Base-by-base conservation (phyloP, 2,113 vertebrate genomes). In the Oryzias melastigma region DNA sequence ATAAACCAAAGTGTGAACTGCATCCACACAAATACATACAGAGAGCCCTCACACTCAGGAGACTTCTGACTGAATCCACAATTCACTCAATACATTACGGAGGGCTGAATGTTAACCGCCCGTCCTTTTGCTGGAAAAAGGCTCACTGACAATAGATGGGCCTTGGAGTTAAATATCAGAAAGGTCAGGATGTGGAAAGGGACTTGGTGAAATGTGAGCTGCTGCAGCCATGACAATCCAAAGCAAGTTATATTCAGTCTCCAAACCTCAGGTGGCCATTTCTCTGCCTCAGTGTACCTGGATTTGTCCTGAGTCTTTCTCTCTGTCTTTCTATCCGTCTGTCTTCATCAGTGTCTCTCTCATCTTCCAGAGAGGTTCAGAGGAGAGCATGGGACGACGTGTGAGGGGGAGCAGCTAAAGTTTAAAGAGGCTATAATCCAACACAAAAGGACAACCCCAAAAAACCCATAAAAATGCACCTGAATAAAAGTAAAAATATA, bases 181-280 rank as follows among this genome's bases (percentile, higher is more conserved):
- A 91, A 90, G 87, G 89, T 91, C 89, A 90, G 56, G 79, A 74
- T 78, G 86, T 80, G 85, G 71, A 80, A 83, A 83, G 88, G 88
- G 88, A 90, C 84, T 88, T 85, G 78, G 85, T 88, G 79, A 88
- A 89, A 89, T 87, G 85, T 79, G 77, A 90, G 90, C 89, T 86
- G 85, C 86, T 88, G 84, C 85, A 75, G 77, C 78, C 81, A 73
- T 85, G 85, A 88, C 88, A 87, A 90, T 90, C 81, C 75, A 59
- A 76, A 81, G 69, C 77, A 57, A 35, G 80, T 77, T 87, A 80
- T 84, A 88, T 89, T 90, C 89, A 84, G 80, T 82, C 65, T 81
- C 57, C 67, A 85, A 87, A 85, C 81, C 88, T 87, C 88, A 78
- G 73, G 85, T 85, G 86, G 84, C 78, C 77, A 42, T 84, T 81